Base-by-base conservation (phyloP, 2,797 vertebrate species). In the Trachops cirrhosus region DNA sequence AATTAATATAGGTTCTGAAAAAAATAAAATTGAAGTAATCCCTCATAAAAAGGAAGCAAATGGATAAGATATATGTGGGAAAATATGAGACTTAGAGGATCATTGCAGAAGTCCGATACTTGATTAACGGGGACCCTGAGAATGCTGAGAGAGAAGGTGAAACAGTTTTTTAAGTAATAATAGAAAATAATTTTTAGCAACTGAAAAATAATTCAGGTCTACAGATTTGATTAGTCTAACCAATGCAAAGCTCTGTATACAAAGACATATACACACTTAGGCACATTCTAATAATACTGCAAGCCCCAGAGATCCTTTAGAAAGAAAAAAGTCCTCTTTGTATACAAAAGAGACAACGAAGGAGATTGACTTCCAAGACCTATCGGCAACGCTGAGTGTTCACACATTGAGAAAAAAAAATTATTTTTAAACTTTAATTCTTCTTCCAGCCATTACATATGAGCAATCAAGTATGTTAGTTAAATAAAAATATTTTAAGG, bases 141-240 rank as follows among this genome's bases (percentile, higher is more conserved):
- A 74, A 59, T 89, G 24, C 41, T 48, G 75, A 71, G 21, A 46
- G 79, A 91, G 7, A 37, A 70, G 26, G 22, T 11, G 19, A 79
- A 44, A 29, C 75, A 50, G 22, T 70, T 85, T 85, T 64, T 85
- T 74, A 70, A 85, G 3, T 54, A 83, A 73, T 12, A 82, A 46
- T 8, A 80, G 62, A 78, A 91, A 70, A 92, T 74, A 78, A 86
- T 34, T 68, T 82, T 94, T 83, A 74, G 70, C 26, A 96, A 89
- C 41, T 86, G 21, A 41, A 88, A 88, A 93, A 91, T 64, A 52
- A 95, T 37, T 86, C 34, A 75, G 59, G 50, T 44, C 50, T 80
- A 74, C 19, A 70, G 3, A 77, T 77, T 18, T 75, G 48, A 68
- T 37, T 91, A 88, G 16, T 70, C 24, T n/a, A 91, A 79, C 34